These are phyloP conservation scores for Sebastes cheni DNA, from an alignment of 2,797 vertebrate species.

Conservation along the genomic window DNA sequence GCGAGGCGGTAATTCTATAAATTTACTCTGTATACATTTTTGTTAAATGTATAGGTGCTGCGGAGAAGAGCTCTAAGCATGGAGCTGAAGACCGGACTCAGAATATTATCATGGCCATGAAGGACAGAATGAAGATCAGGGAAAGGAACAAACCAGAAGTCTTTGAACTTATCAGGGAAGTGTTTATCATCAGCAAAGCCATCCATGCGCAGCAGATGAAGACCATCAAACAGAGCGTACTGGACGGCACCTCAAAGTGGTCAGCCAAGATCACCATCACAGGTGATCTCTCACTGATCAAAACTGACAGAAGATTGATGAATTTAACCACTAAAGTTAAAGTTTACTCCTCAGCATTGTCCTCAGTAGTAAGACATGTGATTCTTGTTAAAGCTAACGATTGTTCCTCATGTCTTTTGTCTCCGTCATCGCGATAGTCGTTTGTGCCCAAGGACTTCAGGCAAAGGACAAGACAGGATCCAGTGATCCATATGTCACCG, in stretches of 20 bases:
- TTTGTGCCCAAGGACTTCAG: slow-evolving; percentile 97
- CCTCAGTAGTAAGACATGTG: neutral
- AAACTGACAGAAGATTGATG: neutral
- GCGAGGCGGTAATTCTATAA: no score
- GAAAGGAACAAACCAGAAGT: slow-evolving; percentile 98
- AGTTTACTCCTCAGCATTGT: neutral
- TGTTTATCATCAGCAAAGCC: slow-evolving; percentile 90
- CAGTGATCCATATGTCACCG: slow-evolving; percentile 98
- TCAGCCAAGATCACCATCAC: slow-evolving; percentile 98
- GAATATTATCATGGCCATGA: slow-evolving; percentile 99
- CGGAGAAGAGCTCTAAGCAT: slow-evolving; percentile 96
- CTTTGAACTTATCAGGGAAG: slow-evolving; percentile 95
- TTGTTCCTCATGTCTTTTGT: neutral
- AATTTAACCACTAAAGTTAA: neutral
- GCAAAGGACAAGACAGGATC: slow-evolving; percentile 99
- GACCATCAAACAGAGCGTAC: slow-evolving; percentile 95
- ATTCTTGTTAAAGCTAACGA: neutral
- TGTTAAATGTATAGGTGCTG: slow-evolving; percentile 84
- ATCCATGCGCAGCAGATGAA: slow-evolving; percentile 97
- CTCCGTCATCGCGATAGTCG: slow-evolving; percentile 80
- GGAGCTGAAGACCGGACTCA: slow-evolving; percentile 96
- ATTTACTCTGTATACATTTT: neutral
- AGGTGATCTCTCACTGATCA: slow-evolving; percentile 74
- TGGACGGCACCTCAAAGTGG: slow-evolving; percentile 99
- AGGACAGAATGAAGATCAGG: slow-evolving; percentile 98